Percentiles rank a stretch among this genome's conserved stretches.
Conservation (phyloP, 2,113 vertebrate species). For the Platanista minor region DNA sequence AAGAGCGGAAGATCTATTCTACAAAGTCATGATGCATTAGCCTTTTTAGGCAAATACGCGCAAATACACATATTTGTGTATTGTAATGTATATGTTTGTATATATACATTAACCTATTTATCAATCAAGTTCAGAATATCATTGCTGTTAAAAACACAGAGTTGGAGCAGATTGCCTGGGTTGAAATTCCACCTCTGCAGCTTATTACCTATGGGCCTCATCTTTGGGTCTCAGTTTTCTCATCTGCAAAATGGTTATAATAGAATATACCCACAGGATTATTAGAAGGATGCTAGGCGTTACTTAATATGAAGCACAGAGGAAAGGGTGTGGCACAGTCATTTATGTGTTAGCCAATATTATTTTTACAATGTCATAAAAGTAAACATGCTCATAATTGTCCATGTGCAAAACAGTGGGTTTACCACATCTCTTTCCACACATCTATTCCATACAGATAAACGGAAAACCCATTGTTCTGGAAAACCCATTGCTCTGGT, state of each 20-base stretch:
- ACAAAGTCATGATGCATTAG: neutral
- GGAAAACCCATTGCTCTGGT: neutral
- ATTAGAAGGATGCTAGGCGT: neutral
- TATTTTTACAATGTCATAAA: neutral
- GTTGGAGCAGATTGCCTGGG: neutral
- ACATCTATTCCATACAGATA: neutral
- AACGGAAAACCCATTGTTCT: neutral
- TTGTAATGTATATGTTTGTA: neutral
- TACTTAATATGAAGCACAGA: neutral
- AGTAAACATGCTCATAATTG: neutral
- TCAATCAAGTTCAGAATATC: neutral
- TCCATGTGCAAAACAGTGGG: neutral
- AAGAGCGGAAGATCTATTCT: neutral
- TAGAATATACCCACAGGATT: neutral
- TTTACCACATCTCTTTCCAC: neutral
- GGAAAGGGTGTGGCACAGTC: neutral
- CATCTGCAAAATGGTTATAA: neutral
- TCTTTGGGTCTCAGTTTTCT: neutral
- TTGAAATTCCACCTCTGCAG: neutral
- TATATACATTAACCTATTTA: neutral
- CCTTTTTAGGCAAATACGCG: neutral
- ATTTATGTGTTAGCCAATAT: neutral
- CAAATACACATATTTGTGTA: neutral
- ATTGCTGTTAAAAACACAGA: neutral
- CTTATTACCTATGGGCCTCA: neutral